Percentiles rank a stretch among this genome's conserved stretches.
Evolutionary conservation across 2,797 vertebrate species (phyloP).

Genomic region (Anguilla obscura): DNA sequence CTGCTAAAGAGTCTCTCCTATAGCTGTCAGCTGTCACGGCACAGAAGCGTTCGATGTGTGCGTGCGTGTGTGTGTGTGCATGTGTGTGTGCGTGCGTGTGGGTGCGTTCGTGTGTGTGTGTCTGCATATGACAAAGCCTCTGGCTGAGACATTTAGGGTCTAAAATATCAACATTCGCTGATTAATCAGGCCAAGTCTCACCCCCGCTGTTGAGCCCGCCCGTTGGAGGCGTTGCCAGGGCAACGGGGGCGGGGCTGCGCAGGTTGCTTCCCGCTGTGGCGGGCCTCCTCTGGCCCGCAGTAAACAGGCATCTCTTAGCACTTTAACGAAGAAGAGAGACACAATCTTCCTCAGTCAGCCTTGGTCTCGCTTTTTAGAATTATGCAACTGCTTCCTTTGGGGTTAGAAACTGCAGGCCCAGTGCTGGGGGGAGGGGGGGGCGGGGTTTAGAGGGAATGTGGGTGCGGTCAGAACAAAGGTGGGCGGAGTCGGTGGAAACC

Average conservation of each 20-base stretch:
- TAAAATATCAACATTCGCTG: not conserved
- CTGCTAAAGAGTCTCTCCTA: not conserved
- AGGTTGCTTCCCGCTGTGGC: conserved; percentile 37
- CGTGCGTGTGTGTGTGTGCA: not conserved
- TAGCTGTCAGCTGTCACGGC: not conserved
- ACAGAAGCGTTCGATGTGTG: not conserved
- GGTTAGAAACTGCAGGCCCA: conserved; percentile 45
- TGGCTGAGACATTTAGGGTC: conserved; percentile 7
- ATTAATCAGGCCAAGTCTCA: not conserved
- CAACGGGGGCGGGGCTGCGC: not conserved
- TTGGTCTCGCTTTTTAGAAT: conserved; percentile 39
- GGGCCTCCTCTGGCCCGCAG: conserved; percentile 24
- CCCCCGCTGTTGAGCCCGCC: not conserved
- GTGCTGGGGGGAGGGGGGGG: conserved; percentile 35
- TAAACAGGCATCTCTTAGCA: conserved; percentile 67
- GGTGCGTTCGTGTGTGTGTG: not conserved
- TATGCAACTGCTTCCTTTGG: conserved; percentile 69
- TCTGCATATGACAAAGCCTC: not conserved
- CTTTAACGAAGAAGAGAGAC: conserved; percentile 68
- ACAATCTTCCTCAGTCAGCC: conserved; percentile 61
- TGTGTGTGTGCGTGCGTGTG: not conserved
- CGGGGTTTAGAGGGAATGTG: conserved; percentile 31
- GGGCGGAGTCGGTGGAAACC: conserved; percentile 32
- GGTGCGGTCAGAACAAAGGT: not conserved
- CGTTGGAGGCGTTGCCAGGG: not conserved